Evolutionary conservation across 1,140 invertebrate species (phyloP).

Genomic region (Trachymyrmex septentrionalis): DNA sequence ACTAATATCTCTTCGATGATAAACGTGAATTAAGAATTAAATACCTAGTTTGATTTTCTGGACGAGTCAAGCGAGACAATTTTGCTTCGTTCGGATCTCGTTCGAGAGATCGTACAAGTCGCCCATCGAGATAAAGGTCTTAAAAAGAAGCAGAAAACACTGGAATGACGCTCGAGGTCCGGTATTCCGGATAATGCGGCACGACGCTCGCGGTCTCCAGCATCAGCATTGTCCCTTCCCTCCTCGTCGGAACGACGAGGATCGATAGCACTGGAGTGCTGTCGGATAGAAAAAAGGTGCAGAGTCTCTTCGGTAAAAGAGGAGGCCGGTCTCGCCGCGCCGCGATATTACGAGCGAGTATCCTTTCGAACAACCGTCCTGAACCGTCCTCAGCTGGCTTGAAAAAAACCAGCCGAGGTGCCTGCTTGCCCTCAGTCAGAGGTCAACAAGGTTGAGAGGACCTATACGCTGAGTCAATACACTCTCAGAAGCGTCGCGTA

Average conservation of each 20-base stretch:
- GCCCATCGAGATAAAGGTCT: constrained; percentile 17
- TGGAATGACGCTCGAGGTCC: constrained; percentile 52
- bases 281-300: constrained; percentile 44
- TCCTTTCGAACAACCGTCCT: constrained; percentile 72
- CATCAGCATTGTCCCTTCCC: constrained; percentile 47
- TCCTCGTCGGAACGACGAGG: constrained; percentile 59
- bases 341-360: constrained; percentile 48
- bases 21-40: constrained; percentile 5
- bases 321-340: constrained; percentile 72
- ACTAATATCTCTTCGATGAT: neutral
- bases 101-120: neutral
- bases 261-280: constrained; percentile 42
- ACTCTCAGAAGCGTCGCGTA: constrained; percentile 28
- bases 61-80: constrained; percentile 15
- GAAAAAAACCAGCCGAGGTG: constrained; percentile 71
- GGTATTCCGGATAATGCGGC: constrained; percentile 57
- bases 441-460: constrained; percentile 76
- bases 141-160: constrained; percentile 30
- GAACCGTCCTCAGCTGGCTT: constrained; percentile 66
- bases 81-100: neutral
- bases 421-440: constrained; percentile 71
- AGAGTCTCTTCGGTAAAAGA: constrained; percentile 63
- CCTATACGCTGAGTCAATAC: constrained; percentile 69
- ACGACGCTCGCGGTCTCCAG: constrained; percentile 64
- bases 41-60: constrained; percentile 4